A percentile compares a stretch with the other conserved stretches of the same genome.
phyloP scores from a whole-genome alignment of 2,888 invertebrate species.

The Oeneis ivallda region DNA sequence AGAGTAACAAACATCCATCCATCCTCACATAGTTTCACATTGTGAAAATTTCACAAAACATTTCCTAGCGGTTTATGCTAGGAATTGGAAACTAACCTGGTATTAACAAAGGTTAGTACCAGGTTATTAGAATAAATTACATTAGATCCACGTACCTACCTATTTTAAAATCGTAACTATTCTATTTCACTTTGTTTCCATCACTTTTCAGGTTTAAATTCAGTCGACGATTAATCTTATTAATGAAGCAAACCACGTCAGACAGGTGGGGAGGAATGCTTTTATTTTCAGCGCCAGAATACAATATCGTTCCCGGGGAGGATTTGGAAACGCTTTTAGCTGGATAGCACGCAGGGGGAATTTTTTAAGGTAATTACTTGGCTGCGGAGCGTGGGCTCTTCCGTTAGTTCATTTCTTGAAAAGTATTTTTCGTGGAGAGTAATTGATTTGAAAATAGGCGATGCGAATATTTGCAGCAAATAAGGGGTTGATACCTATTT shows the following conservation, averaged over 20 bases:
- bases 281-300: conserved; percentile 37
- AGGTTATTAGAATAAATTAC: too few relatives aligned
- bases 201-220: conserved; percentile 29
- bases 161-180: too few relatives aligned
- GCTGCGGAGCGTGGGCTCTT: conserved; percentile 23
- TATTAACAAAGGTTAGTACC: too few relatives aligned
- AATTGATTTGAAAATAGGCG: conserved; percentile 21
- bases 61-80: too few relatives aligned
- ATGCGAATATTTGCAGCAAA: neutral
- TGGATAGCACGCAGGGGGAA: conserved; percentile 40
- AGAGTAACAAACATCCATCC: too few relatives aligned
- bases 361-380: conserved; percentile 47
- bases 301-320: conserved; percentile 37
- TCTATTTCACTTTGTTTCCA: neutral
- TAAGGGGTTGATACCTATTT: too few relatives aligned
- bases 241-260: conserved; percentile 36
- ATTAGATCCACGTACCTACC: too few relatives aligned
- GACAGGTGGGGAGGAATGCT: conserved; percentile 37
- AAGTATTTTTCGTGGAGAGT: conserved; percentile 28
- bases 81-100: too few relatives aligned
- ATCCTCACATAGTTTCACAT: too few relatives aligned
- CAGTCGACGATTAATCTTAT: conserved; percentile 35
- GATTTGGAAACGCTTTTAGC: conserved; percentile 47
- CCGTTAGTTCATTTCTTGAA: conserved; percentile 35
- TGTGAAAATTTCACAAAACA: too few relatives aligned